A percentile compares a stretch with the other conserved stretches of the same genome.
These are phyloP conservation scores for Steatornis caripensis DNA, from an alignment of 2,113 vertebrate species.

Conservation along the genomic window DNA sequence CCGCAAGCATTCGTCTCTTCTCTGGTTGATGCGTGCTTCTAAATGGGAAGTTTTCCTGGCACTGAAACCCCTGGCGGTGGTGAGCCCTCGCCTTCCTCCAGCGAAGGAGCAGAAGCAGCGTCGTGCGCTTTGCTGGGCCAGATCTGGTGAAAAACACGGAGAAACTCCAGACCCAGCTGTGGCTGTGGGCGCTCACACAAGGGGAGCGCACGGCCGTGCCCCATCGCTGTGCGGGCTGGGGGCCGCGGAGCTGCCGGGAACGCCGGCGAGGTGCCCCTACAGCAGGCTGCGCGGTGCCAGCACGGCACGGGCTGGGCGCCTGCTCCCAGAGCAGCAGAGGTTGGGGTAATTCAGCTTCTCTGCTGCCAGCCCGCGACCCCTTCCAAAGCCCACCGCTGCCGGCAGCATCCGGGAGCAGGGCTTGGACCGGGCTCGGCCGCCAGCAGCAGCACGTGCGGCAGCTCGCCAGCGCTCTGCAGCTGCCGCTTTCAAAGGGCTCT, in stretches of 20 bases:
- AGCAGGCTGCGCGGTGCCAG: too few species aligned
- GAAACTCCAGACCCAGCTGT: neutral
- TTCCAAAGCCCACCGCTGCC: neutral
- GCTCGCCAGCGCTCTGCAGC: neutral
- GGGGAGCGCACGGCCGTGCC: too few species aligned
- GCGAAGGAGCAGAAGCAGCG: neutral
- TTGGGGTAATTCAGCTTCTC: neutral
- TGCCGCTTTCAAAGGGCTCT: neutral
- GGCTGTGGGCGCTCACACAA: accelerated
- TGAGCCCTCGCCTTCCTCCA: neutral
- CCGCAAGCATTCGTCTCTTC: accelerated
- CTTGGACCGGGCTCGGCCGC: neutral
- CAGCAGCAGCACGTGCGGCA: neutral
- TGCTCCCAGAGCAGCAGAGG: neutral
- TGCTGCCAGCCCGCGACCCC: neutral
- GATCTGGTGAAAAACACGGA: accelerated
- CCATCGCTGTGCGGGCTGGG: accelerated
- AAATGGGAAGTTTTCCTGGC: neutral
- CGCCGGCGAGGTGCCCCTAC: too few species aligned
- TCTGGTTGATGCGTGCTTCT: neutral
- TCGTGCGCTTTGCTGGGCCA: neutral
- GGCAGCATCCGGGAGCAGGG: neutral
- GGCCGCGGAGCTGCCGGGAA: too few species aligned
- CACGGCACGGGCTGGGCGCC: neutral
- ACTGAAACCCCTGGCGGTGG: neutral